A percentile compares a stretch with the other conserved stretches of the same genome.
Conservation (phyloP, 2,797 vertebrate species). For the Sebastes oblongus region DNA sequence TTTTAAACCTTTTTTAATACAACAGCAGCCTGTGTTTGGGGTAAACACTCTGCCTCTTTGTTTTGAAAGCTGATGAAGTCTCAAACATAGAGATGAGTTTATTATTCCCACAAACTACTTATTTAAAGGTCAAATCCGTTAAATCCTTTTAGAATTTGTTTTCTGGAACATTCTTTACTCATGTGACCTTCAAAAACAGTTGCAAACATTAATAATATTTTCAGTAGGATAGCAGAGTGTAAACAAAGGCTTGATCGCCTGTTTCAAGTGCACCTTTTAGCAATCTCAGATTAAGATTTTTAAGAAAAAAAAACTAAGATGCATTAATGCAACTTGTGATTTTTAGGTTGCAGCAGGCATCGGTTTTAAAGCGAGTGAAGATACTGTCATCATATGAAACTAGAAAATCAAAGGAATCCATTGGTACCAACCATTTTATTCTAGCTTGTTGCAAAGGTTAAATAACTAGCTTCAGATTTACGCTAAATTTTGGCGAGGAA, state of each 20-base stretch:
- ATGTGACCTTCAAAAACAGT: not conserved
- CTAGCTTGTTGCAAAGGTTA: accelerated
- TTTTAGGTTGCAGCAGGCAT: too few relatives aligned
- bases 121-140: not conserved
- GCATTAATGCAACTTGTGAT: too few relatives aligned
- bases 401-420: accelerated
- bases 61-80: not conserved
- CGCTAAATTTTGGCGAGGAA: too few relatives aligned
- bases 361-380: too few relatives aligned
- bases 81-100: not conserved
- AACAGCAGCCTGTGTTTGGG: not conserved
- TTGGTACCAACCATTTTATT: accelerated
- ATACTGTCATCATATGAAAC: too few relatives aligned
- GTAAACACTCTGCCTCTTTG: not conserved
- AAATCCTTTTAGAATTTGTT: not conserved
- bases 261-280: not conserved
- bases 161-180: not conserved
- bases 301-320: not conserved
- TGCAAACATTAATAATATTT: not conserved
- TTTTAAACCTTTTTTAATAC: not conserved
- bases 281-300: not conserved
- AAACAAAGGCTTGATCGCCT: not conserved
- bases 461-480: too few relatives aligned
- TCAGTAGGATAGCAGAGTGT: not conserved
- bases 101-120: not conserved